phyloP scores from a whole-genome alignment of 2,113 vertebrate genomes.

The Triplophysa dalaica region DNA sequence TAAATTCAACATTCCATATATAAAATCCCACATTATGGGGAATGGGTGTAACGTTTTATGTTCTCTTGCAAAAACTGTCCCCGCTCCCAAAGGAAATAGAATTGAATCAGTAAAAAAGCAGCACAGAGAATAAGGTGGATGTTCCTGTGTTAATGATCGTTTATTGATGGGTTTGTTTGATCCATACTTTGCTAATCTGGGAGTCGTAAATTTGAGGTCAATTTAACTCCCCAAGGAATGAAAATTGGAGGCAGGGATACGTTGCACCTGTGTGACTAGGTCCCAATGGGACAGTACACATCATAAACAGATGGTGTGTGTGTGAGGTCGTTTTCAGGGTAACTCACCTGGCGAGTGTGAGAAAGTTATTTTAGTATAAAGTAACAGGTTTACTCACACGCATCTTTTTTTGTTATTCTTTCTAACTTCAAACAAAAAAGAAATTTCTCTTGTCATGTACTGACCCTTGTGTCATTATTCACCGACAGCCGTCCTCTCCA shows the following conservation, averaged over 20 bases:
- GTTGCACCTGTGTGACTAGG: neutral
- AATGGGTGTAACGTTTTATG: constrained; percentile 19
- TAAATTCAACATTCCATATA: constrained; percentile 8
- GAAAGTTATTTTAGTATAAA: too few species aligned
- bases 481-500: too few species aligned
- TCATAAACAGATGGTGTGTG: neutral
- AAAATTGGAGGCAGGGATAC: neutral
- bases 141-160: neutral
- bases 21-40: neutral
- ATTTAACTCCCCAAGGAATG: neutral
- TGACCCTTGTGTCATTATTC: too few species aligned
- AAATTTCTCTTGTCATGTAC: too few species aligned
- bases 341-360: too few species aligned
- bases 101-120: constrained; percentile 12
- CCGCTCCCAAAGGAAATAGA: neutral
- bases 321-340: neutral
- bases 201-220: neutral
- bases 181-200: too few species aligned
- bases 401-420: too few species aligned
- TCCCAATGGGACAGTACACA: too few species aligned
- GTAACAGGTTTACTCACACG: too few species aligned
- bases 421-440: too few species aligned
- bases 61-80: too few species aligned
- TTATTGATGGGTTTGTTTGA: neutral
- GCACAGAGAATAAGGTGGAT: neutral